Evolutionary conservation across 2,113 vertebrate species (phyloP).

Genomic region (Fukomys damarensis): DNA sequence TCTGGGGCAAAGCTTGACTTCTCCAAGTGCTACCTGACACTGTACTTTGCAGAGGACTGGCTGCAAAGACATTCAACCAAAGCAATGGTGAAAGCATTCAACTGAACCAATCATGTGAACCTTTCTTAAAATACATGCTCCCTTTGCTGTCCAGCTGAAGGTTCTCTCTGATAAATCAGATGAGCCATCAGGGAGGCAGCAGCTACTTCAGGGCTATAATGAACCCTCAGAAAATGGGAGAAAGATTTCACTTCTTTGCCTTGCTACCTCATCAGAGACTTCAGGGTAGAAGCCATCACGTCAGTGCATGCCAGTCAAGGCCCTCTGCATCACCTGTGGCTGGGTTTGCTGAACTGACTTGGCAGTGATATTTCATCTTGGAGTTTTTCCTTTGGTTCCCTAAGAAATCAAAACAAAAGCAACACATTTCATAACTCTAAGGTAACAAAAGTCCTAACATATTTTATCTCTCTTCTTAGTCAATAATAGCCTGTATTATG

Average conservation of each 20-base stretch:
- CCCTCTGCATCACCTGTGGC: conserved; percentile 87
- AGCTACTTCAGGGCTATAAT: conserved; percentile 91
- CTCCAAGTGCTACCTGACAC: background rate
- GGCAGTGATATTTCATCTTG: conserved; percentile 77
- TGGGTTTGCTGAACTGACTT: conserved; percentile 91
- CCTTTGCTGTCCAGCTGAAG: no score
- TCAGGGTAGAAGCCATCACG: conserved; percentile 35
- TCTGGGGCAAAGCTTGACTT: background rate
- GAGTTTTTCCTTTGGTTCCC: background rate
- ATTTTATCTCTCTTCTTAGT: conserved; percentile 12
- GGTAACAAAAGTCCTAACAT: conserved; percentile 45
- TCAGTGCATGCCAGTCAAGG: conserved; percentile 57
- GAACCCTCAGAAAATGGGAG: conserved; percentile 92
- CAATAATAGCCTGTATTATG: background rate
- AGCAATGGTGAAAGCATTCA: background rate
- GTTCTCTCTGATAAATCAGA: conserved; percentile 91
- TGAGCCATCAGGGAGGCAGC: conserved; percentile 83
- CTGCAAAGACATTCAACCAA: background rate
- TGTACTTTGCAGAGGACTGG: background rate
- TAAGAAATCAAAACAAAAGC: conserved; percentile 55
- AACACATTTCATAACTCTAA: background rate
- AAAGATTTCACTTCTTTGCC: conserved; percentile 94
- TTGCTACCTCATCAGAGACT: conserved; percentile 91
- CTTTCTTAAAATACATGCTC: background rate
- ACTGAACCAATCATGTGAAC: background rate